Evolutionary conservation across 2,888 invertebrate species (phyloP).

Genomic region (Sepioteuthis lessoniana): DNA sequence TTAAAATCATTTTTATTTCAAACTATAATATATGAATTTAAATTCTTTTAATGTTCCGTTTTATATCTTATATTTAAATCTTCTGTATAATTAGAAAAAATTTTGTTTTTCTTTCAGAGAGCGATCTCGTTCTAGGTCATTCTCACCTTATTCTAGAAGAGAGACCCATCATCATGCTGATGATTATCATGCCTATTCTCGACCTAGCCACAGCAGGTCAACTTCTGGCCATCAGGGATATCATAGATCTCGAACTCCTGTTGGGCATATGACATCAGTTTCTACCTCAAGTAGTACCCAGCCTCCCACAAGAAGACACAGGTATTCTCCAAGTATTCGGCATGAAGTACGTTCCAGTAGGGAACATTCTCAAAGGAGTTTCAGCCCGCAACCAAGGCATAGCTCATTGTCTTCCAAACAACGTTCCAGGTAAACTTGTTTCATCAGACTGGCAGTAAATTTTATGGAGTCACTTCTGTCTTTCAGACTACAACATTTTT

Average conservation of each 20-base stretch:
- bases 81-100: background rate
- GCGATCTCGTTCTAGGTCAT: background rate
- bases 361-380: background rate
- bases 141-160: background rate
- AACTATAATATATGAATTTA: too few relatives aligned
- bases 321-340: background rate
- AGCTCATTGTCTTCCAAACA: slow-evolving; percentile 8
- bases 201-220: background rate
- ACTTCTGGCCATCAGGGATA: background rate
- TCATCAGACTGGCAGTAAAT: slow-evolving; percentile 18
- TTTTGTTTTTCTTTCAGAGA: background rate
- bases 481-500: background rate
- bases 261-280: background rate
- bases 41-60: background rate
- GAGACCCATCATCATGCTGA: background rate
- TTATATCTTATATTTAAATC: background rate
- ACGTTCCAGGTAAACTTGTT: slow-evolving; percentile 33
- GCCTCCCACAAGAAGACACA: background rate
- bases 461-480: background rate
- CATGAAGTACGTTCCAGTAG: background rate
- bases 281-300: background rate
- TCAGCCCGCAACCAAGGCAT: background rate
- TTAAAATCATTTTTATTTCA: too few relatives aligned
- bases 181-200: background rate
- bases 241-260: background rate